These are phyloP conservation scores for Diadumene lineata DNA, from an alignment of 92 coral and sea anemone species.

Conservation along the genomic window DNA sequence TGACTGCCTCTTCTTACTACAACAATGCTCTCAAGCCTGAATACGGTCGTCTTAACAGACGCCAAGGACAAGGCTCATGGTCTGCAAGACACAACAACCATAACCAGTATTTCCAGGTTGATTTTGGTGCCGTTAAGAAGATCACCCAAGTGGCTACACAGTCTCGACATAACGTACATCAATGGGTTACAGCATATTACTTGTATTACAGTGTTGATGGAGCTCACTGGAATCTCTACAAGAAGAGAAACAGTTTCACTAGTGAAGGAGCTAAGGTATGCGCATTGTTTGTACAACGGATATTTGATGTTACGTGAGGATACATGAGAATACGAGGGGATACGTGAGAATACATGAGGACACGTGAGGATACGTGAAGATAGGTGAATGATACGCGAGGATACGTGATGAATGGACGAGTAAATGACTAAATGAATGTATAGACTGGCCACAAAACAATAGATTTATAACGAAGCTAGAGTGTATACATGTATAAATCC, in stretches of 20 bases:
- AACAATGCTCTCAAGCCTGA: constrained; percentile 31
- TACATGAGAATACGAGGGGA: background rate
- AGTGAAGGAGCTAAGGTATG: constrained; percentile 26
- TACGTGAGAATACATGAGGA: background rate
- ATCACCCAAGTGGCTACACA: constrained; percentile 58
- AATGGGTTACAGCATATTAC: constrained; percentile 50
- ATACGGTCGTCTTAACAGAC: constrained; percentile 42
- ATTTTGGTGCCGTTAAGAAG: constrained; percentile 46
- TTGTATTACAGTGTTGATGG: constrained; percentile 57
- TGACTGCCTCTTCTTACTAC: constrained; percentile 64
- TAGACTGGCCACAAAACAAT: no score
- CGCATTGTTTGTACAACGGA: background rate
- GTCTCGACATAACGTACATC: constrained; percentile 29
- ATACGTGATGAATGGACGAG: background rate
- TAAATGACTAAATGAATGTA: background rate
- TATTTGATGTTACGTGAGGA: background rate
- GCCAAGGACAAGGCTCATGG: constrained; percentile 42
- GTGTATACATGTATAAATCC: no score
- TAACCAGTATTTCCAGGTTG: constrained; percentile 73
- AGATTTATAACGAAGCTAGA: no score
- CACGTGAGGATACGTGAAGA: background rate
- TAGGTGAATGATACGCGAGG: background rate
- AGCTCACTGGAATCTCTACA: constrained; percentile 37
- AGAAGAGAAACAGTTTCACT: constrained; percentile 32
- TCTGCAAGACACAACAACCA: constrained; percentile 64